Evolutionary conservation across 2,888 invertebrate genomes (phyloP).

Genomic region (Amblyjoppa fuscipennis): DNA sequence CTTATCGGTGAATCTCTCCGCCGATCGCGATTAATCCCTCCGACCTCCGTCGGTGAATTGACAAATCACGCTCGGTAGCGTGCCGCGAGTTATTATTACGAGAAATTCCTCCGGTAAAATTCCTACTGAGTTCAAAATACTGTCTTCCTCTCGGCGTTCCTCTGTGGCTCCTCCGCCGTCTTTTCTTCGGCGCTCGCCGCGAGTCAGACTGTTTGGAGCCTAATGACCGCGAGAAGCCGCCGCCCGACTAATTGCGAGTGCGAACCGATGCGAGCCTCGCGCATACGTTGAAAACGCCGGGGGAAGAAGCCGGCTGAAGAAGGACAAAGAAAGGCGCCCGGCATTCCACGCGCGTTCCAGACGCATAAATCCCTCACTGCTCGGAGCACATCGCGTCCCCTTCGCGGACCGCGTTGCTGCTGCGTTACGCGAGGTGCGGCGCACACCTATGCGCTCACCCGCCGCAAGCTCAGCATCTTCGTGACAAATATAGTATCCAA

Average conservation of each 20-base stretch:
- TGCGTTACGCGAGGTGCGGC: constrained; percentile 75
- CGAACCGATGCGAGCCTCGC: constrained; percentile 55
- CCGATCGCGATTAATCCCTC: constrained; percentile 1
- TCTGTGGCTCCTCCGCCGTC: constrained; percentile 26
- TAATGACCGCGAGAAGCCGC: constrained; percentile 63
- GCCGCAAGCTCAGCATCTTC: constrained; percentile 48
- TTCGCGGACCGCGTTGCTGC: constrained; percentile 67
- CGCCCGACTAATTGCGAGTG: constrained; percentile 64
- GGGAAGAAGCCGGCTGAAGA: constrained; percentile 57
- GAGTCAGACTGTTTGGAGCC: constrained; percentile 62
- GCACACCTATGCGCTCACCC: constrained; percentile 60
- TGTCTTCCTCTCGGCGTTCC: constrained; percentile 45
- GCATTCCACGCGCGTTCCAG: constrained; percentile 78
- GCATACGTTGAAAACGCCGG: constrained; percentile 40
- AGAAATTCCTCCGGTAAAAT: constrained; percentile 45
- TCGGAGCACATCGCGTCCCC: constrained; percentile 46
- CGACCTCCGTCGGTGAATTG: background rate
- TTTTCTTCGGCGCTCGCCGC: constrained; percentile 21
- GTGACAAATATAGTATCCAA: constrained; percentile 61
- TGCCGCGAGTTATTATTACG: constrained; percentile 54
- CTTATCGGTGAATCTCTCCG: background rate
- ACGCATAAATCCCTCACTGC: constrained; percentile 81
- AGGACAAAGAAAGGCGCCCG: constrained; percentile 74
- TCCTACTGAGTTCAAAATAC: constrained; percentile 62
- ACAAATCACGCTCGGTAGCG: constrained; percentile 4